Evolutionary conservation across 2,888 invertebrate genomes (phyloP).

Genomic region (Ophion obscuratus): DNA sequence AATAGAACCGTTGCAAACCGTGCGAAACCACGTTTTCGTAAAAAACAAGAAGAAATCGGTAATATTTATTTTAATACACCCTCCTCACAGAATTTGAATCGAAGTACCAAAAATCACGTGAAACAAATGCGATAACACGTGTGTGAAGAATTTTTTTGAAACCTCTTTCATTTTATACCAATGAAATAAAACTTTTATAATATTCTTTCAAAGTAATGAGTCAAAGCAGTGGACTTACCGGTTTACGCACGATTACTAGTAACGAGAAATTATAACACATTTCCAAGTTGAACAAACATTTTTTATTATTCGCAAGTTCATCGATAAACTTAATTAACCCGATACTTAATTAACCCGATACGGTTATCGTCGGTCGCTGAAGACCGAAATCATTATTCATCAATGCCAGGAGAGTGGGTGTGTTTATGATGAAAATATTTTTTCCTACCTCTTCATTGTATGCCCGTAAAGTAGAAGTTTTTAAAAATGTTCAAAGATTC

Average conservation of each 20-base stretch:
- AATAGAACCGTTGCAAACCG: background rate
- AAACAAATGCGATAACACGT: background rate
- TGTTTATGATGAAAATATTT: slow-evolving; percentile 14
- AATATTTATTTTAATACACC: background rate
- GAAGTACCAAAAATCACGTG: background rate
- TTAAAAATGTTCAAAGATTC: slow-evolving; percentile 12
- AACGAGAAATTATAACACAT: slow-evolving; percentile 21
- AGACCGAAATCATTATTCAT: slow-evolving; percentile 23
- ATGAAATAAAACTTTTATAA: background rate
- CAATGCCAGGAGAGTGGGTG: slow-evolving; percentile 23
- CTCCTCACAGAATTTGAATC: background rate
- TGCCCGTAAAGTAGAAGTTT: slow-evolving; percentile 25
- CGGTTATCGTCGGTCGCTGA: slow-evolving; percentile 26
- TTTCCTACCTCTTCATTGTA: slow-evolving; percentile 20
- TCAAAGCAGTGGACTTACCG: slow-evolving; percentile 28
- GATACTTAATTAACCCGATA: slow-evolving; percentile 24
- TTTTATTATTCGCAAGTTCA: slow-evolving; percentile 24
- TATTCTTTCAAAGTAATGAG: slow-evolving; percentile 11
- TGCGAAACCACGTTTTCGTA: background rate
- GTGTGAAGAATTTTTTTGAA: background rate
- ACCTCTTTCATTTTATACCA: background rate
- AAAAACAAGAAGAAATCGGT: background rate
- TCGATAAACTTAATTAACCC: slow-evolving; percentile 19
- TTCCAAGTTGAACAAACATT: slow-evolving; percentile 28
- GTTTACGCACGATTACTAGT: slow-evolving; percentile 30